phyloP scores from a whole-genome alignment of 2,113 vertebrate genomes.

The Cercocebus atys region DNA sequence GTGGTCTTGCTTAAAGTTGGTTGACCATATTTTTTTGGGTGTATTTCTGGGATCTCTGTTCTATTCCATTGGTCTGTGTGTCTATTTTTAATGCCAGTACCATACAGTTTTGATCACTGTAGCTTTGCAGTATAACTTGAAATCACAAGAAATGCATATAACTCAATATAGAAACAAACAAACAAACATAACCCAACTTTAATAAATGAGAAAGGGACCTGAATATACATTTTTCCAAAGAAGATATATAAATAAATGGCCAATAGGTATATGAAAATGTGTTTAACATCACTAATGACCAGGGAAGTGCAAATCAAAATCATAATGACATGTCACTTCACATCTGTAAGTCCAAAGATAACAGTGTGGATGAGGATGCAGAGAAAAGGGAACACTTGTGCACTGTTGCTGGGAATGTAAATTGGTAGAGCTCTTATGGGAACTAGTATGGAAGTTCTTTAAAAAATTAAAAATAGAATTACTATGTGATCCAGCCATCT shows the following conservation, averaged over 20 bases:
- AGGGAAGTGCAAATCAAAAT: not conserved
- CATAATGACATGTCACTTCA: no score
- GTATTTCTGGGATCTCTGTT: not conserved
- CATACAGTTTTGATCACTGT: not conserved
- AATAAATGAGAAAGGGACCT: not conserved
- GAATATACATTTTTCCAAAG: not conserved
- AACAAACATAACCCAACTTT: not conserved
- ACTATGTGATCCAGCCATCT: no score
- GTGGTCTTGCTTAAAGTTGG: not conserved
- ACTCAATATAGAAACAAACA: not conserved
- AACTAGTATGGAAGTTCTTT: not conserved
- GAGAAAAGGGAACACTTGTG: no score
- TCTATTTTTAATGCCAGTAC: not conserved
- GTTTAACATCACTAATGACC: not conserved
- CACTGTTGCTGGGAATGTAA: no score
- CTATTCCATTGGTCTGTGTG: not conserved
- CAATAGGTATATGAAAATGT: not conserved
- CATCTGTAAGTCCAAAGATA: not conserved
- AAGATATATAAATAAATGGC: not conserved
- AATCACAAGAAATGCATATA: not conserved
- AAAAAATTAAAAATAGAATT: not conserved
- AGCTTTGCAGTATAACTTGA: not conserved
- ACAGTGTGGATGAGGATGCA: not conserved
- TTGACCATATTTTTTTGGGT: not conserved
- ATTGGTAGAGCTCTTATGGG: not conserved